Evolutionary conservation across 2,797 vertebrate genomes (phyloP), one percentile per base, ranked within the genome.

Genomic region (Pseudomugil tenellus): DNA sequence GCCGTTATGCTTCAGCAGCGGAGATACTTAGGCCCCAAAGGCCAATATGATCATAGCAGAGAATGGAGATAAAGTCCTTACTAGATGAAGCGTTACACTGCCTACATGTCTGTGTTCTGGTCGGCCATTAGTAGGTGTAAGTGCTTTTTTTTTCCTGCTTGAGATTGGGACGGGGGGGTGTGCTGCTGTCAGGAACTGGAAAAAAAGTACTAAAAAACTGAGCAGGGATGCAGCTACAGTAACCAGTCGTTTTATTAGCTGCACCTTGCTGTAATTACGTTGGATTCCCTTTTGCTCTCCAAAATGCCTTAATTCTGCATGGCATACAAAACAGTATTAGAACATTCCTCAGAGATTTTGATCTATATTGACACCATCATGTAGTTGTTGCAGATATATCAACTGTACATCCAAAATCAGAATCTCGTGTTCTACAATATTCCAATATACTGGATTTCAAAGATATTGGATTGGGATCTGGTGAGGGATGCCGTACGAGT

Each of bases 1-100:
- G 81, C 72, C 59, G 78, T 72, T 81, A 84, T 82, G 89, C 86
- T 84, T 83, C 89, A 86, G 81, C 81, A 72, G 83, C 82, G 70
- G 79, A 76, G 68, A 85, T 72, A 81, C 85, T 82, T 80, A 74
- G 68, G 58, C 86, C 87, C 86, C 71, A 73, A 87, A 78, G 84
- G 79, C 77, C 79, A 65, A 70, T 69, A 73, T 80, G 77, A 89
- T 91, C 81, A 78, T 74, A 70, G 76, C 23, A 34, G 70, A 80
- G 68, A 70, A 78, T 61, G 70, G 64, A 83, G 78, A 85, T 83
- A 66, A 79, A 79, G 80, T 78, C 79, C 56, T 81, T 21, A 26
- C 29, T 8, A 31, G 35, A 49, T 58, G 63, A 43, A 63, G 64
- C 9, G n/a, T 64, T 65, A 3, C 57, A 8, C 46, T 43, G 59